Evolutionary conservation across 2,797 vertebrate species (phyloP).

Genomic region (Artibeus jamaicensis): DNA sequence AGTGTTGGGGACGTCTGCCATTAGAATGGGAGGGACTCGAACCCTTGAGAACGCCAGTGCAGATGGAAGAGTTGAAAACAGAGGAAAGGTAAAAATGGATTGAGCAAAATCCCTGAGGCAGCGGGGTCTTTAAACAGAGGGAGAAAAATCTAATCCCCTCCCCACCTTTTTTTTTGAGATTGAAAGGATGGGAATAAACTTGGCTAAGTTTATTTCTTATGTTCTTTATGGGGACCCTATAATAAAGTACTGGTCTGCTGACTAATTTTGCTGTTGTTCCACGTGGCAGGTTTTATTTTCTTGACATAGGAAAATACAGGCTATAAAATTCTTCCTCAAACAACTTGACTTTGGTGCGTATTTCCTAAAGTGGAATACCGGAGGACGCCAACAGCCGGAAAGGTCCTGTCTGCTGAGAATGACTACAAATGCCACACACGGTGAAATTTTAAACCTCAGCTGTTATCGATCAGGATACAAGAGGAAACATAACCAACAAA

Average conservation of each 20-base stretch:
- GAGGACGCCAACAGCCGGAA: neutral
- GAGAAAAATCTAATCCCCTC: neutral
- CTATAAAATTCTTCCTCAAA: conserved; percentile 6
- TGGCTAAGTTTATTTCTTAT: neutral
- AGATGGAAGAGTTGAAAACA: neutral
- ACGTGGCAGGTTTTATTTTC: neutral
- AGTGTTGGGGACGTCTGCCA: neutral
- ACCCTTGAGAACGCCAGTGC: neutral
- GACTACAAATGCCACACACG: neutral
- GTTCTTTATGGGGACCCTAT: neutral
- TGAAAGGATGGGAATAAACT: neutral
- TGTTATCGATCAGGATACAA: neutral
- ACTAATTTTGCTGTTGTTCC: conserved; percentile 20
- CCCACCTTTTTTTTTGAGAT: neutral
- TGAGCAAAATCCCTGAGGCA: neutral
- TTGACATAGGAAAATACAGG: conserved; percentile 3
- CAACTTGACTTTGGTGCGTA: neutral
- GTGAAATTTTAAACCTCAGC: neutral
- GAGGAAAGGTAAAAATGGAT: neutral
- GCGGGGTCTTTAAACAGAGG: neutral
- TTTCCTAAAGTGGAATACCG: neutral
- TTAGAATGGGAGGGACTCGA: neutral
- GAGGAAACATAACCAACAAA: neutral
- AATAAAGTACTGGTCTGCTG: neutral
- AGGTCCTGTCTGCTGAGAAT: conserved; percentile 30